Percentiles rank a stretch among this genome's conserved stretches.
Conservation (phyloP, 1,140 invertebrate genomes). For the Cheumatopsyche charites region DNA sequence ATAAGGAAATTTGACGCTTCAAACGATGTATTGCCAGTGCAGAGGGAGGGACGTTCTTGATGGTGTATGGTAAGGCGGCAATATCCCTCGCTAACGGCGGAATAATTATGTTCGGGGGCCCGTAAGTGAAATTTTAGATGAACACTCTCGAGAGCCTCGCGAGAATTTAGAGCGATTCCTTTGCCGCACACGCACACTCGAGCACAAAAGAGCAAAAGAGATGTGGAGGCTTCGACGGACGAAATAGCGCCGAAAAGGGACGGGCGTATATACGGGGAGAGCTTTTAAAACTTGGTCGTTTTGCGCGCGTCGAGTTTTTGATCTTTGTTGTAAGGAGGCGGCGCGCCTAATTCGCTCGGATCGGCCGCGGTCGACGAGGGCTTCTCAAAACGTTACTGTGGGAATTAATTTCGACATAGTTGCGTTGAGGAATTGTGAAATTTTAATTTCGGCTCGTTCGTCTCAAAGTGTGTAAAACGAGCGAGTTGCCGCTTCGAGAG, state of each 20-base stretch:
- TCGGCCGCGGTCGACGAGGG: not conserved
- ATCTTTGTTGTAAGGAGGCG: conserved; percentile 38
- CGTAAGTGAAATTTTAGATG: conserved; percentile 49
- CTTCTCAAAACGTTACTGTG: conserved; percentile 2
- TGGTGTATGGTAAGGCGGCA: conserved; percentile 26
- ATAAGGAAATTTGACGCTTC: conserved; percentile 42
- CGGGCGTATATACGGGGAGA: not conserved
- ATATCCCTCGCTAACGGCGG: conserved; percentile 43
- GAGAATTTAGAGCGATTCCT: conserved; percentile 40
- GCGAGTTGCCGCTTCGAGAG: too few relatives aligned
- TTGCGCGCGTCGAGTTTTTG: conserved; percentile 32
- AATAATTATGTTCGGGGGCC: conserved; percentile 47
- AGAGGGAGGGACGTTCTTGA: not conserved
- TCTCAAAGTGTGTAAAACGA: too few relatives aligned
- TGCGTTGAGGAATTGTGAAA: not conserved
- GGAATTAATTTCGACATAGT: not conserved
- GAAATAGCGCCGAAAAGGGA: too few relatives aligned
- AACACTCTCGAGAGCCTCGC: conserved; percentile 42
- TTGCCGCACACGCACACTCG: too few relatives aligned
- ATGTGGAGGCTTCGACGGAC: conserved; percentile 14
- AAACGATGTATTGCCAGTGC: conserved; percentile 33
- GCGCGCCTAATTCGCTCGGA: conserved; percentile 24
- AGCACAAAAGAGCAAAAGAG: not conserved
- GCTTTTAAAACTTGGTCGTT: conserved; percentile 44
- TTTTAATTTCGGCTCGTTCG: too few relatives aligned